Evolutionary conservation across 2,113 vertebrate species (phyloP).

Genomic region (Trichechus manatus): DNA sequence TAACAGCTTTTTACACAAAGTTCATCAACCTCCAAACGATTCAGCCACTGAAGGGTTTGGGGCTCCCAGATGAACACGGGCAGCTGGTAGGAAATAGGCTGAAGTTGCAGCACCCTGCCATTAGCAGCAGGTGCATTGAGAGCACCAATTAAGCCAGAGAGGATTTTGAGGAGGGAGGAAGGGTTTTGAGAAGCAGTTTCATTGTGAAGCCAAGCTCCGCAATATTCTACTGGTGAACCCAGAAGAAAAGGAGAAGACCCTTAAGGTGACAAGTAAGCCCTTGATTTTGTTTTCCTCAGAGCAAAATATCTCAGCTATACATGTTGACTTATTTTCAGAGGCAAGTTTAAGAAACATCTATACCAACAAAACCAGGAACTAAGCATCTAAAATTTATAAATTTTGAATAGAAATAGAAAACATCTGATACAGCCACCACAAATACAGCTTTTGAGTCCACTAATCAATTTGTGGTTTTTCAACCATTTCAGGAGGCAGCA

Average conservation of each 20-base stretch:
- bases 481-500: not conserved
- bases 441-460: not conserved
- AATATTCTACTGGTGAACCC: not conserved
- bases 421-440: slow-evolving; percentile 28
- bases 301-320: not conserved
- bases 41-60: not conserved
- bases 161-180: slow-evolving; percentile 5
- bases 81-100: slow-evolving; percentile 71
- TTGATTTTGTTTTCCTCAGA: not conserved
- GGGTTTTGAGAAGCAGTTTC: slow-evolving; percentile 31
- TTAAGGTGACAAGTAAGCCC: not conserved
- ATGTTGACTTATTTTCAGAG: slow-evolving; percentile 45
- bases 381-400: not conserved
- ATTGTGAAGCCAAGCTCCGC: slow-evolving; percentile 28
- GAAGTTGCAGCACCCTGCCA: not conserved
- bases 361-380: slow-evolving; percentile 10
- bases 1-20: slow-evolving; percentile 11
- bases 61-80: not conserved
- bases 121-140: slow-evolving; percentile 59
- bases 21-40: not conserved
- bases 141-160: slow-evolving; percentile 7
- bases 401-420: slow-evolving; percentile 18
- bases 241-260: not conserved
- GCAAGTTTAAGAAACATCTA: slow-evolving; percentile 45
- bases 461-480: not conserved